Conservation (phyloP, 1,140 invertebrate genomes). For the Saccostrea echinata region DNA sequence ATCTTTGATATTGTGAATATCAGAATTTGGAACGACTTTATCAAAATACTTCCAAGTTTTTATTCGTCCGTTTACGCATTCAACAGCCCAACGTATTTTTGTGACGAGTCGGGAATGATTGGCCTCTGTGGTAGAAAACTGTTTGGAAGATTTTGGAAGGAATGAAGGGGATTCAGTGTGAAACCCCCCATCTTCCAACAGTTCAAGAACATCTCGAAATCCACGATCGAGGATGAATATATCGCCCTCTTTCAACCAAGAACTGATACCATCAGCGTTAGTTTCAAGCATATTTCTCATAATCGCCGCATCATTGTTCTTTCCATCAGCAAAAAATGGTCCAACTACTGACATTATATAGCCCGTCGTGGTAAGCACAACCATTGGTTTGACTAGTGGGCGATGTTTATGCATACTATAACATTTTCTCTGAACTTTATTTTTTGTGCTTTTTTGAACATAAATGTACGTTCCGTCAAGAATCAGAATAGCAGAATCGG, state of each 20-base stretch:
- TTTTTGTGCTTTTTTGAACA: neutral
- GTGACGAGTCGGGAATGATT: constrained; percentile 8
- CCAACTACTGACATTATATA: constrained; percentile 44
- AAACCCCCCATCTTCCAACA: neutral
- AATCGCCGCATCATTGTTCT: constrained; percentile 49
- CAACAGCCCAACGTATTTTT: constrained; percentile 24
- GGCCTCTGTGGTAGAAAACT: neutral
- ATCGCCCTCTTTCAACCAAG: constrained; percentile 30
- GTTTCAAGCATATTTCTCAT: constrained; percentile 27
- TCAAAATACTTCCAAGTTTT: constrained; percentile 41
- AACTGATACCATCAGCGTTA: neutral
- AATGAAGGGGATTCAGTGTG: constrained; percentile 37
- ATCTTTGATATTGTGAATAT: neutral
- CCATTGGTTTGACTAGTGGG: constrained; percentile 43
- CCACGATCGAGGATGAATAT: constrained; percentile 32
- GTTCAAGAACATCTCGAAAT: constrained; percentile 40
- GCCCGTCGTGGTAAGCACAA: constrained; percentile 41
- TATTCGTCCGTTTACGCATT: neutral
- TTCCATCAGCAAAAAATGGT: constrained; percentile 40
- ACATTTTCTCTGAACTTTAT: neutral
- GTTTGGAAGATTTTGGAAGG: neutral
- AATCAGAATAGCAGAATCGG: too few species aligned
- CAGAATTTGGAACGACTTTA: neutral
- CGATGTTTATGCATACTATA: constrained; percentile 37
- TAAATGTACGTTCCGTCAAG: neutral